These are phyloP conservation scores for Thamnophis elegans DNA, from an alignment of 2,797 vertebrate species.

Conservation along the genomic window DNA sequence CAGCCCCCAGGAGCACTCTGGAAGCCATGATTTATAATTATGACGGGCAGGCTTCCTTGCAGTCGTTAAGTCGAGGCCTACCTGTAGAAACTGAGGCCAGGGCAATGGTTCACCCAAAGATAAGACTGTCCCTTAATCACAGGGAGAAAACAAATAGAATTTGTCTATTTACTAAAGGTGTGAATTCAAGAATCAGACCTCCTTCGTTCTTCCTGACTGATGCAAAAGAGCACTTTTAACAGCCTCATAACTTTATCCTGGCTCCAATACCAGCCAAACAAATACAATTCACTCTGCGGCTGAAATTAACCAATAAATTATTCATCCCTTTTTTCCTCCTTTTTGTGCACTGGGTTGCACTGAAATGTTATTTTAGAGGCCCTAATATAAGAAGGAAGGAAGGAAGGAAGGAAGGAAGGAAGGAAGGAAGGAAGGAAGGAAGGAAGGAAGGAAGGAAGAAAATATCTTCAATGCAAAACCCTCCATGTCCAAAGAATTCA, in stretches of 20 bases:
- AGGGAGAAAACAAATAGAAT: background rate
- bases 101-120: background rate
- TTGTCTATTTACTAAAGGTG: background rate
- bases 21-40: no score
- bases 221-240: background rate
- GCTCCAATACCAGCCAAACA: background rate
- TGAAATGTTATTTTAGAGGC: background rate
- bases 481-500: background rate
- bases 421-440: background rate
- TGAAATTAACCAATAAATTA: background rate
- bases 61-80: background rate
- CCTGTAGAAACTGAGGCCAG: background rate
- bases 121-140: background rate
- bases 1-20: no score
- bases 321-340: background rate
- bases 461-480: background rate
- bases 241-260: background rate
- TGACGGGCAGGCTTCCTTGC: background rate
- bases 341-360: background rate
- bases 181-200: background rate
- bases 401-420: no score
- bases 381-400: background rate
- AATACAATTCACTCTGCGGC: background rate
- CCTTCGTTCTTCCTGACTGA: background rate
- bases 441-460: background rate